Percentiles rank a stretch among this genome's conserved stretches.
These are phyloP conservation scores for Conus canariensis DNA, from an alignment of 2,888 invertebrate genomes.

Conservation along the genomic window DNA sequence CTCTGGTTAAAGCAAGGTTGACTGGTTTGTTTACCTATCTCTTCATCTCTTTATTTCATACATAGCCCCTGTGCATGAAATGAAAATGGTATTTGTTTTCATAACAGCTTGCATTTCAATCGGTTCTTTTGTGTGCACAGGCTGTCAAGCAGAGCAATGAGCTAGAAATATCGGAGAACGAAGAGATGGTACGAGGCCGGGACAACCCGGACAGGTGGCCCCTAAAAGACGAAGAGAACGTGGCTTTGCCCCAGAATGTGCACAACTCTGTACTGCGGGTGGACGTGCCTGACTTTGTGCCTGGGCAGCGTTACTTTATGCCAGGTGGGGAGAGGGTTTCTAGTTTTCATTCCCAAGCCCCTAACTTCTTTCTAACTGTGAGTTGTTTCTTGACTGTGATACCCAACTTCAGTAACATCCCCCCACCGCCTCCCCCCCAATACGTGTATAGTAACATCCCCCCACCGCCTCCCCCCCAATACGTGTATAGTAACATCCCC, in stretches of 20 bases:
- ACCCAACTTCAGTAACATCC: too few species aligned
- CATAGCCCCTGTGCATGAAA: background rate
- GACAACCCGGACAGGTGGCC: conserved; percentile 93
- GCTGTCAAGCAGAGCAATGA: conserved; percentile 91
- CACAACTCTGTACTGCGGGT: conserved; percentile 84
- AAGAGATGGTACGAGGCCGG: conserved; percentile 90
- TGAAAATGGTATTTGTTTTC: background rate
- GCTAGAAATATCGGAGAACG: conserved; percentile 86
- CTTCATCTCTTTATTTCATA: background rate
- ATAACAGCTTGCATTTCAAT: background rate
- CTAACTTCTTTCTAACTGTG: too few species aligned
- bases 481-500: too few species aligned
- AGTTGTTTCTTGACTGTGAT: too few species aligned
- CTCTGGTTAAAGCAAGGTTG: too few species aligned
- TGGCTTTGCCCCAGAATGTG: conserved; percentile 38
- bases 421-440: too few species aligned
- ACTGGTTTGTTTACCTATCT: too few species aligned
- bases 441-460: too few species aligned
- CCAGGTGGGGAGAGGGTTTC: background rate
- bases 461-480: too few species aligned
- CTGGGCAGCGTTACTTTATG: conserved; percentile 78
- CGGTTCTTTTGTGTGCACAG: conserved; percentile 48
- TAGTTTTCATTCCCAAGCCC: too few species aligned
- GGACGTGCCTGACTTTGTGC: conserved; percentile 92
- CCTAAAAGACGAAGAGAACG: conserved; percentile 64